Percentiles rank a stretch among this genome's conserved stretches.
These are phyloP conservation scores for Murina feae DNA, from an alignment of 2,113 vertebrate species.

Conservation along the genomic window DNA sequence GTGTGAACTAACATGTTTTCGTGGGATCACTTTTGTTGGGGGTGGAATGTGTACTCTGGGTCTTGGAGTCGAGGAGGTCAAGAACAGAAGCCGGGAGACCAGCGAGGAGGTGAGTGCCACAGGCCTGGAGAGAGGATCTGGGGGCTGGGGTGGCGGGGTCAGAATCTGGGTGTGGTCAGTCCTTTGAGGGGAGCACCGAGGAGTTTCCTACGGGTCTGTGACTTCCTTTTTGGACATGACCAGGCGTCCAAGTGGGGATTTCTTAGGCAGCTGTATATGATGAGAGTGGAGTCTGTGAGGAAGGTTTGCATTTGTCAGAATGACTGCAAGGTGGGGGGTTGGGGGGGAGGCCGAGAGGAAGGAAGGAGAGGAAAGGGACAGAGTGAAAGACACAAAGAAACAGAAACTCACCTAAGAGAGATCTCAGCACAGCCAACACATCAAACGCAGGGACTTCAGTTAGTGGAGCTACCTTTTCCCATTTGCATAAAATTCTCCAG, in stretches of 20 bases:
- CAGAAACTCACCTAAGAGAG: background rate
- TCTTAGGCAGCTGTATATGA: too few relatives aligned
- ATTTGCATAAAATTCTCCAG: background rate
- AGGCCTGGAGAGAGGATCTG: background rate
- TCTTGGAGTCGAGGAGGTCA: background rate
- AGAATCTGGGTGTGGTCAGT: background rate
- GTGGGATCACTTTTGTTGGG: background rate
- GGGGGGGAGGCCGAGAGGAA: background rate
- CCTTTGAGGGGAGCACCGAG: too few relatives aligned
- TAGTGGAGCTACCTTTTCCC: background rate
- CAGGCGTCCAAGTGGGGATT: background rate
- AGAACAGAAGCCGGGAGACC: background rate
- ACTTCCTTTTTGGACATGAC: background rate
- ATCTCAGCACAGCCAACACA: background rate
- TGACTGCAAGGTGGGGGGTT: too few relatives aligned
- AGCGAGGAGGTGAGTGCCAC: background rate
- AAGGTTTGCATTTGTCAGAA: background rate
- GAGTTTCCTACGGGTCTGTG: background rate
- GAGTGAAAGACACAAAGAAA: background rate
- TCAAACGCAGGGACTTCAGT: background rate
- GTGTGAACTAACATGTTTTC: background rate
- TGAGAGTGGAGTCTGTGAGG: background rate
- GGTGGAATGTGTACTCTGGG: background rate
- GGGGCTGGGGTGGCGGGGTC: background rate
- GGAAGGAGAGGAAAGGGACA: background rate